phyloP scores from a whole-genome alignment of 2,113 vertebrate genomes.

The Symphodus melops region DNA sequence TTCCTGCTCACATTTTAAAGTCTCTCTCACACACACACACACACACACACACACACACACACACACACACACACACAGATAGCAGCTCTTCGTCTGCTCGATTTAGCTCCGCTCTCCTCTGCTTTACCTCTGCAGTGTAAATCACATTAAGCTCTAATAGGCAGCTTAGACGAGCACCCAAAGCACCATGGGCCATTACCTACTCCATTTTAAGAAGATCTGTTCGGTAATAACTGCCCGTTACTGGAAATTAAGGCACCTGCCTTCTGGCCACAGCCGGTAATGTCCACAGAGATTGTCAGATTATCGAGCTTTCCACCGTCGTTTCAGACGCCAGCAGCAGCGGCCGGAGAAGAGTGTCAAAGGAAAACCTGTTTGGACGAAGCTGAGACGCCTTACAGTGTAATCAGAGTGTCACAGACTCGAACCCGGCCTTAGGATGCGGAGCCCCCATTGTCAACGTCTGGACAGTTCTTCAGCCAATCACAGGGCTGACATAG shows the following conservation, averaged over 20 bases:
- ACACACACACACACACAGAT: not conserved
- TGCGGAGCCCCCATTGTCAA: too few relatives aligned
- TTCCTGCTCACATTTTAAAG: slow-evolving; percentile 27
- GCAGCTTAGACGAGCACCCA: slow-evolving; percentile 59
- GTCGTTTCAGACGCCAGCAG: not conserved
- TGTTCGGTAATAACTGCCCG: slow-evolving; percentile 56
- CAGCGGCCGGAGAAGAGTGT: not conserved
- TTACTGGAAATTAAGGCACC: slow-evolving; percentile 71
- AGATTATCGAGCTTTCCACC: slow-evolving; percentile 54
- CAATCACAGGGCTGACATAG: too few relatives aligned
- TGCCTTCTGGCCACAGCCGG: slow-evolving; percentile 61
- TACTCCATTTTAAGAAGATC: slow-evolving; percentile 67
- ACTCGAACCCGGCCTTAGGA: not conserved
- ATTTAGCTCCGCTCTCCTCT: not conserved
- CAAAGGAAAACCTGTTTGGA: not conserved
- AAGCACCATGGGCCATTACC: slow-evolving; percentile 69
- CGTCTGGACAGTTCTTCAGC: too few relatives aligned
- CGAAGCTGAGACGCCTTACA: not conserved
- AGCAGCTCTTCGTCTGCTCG: slow-evolving; percentile 7
- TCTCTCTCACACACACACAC: not conserved
- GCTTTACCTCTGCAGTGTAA: slow-evolving; percentile 47
- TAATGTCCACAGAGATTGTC: slow-evolving; percentile 54
- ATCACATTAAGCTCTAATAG: slow-evolving; percentile 74
- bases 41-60: not conserved
- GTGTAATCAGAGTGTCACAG: not conserved